Evolutionary conservation across 2,888 invertebrate species (phyloP).

Genomic region (Sclerodermus sp.): DNA sequence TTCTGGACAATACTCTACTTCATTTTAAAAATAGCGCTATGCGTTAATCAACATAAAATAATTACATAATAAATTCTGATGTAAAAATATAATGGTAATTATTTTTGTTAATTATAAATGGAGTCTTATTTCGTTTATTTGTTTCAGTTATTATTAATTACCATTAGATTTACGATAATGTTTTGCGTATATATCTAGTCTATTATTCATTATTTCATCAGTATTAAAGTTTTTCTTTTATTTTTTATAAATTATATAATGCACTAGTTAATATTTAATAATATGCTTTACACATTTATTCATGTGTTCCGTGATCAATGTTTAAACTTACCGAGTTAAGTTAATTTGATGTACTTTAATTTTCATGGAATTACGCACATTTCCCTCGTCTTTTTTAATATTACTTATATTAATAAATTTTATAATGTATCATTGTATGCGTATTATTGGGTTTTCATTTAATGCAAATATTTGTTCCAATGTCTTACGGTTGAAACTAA

Average conservation of each 20-base stretch:
- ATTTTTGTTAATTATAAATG: constrained; percentile 4
- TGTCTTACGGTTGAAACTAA: no score
- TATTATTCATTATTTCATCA: constrained; percentile 1
- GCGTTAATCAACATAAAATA: neutral
- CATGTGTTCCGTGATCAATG: no score
- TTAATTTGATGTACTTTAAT: neutral
- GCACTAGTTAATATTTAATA: no score
- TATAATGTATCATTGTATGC: neutral
- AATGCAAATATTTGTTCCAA: constrained; percentile 4
- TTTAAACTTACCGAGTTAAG: no score
- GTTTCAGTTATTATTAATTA: constrained; percentile 10
- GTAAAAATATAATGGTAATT: constrained; percentile 32
- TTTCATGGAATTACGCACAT: neutral
- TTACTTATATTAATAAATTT: constrained; percentile 1
- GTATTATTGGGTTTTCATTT: neutral
- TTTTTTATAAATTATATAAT: no score
- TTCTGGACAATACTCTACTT: neutral
- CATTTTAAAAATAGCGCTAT: constrained; percentile 3
- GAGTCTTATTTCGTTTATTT: constrained; percentile 5
- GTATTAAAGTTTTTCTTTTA: neutral
- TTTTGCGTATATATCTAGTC: constrained; percentile 13
- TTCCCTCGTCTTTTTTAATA: neutral
- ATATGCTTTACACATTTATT: neutral
- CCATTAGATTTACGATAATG: constrained; percentile 17
- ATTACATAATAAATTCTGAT: constrained; percentile 3